phyloP scores from a whole-genome alignment of 2,797 vertebrate species.

The Sebastolobus alascanus region DNA sequence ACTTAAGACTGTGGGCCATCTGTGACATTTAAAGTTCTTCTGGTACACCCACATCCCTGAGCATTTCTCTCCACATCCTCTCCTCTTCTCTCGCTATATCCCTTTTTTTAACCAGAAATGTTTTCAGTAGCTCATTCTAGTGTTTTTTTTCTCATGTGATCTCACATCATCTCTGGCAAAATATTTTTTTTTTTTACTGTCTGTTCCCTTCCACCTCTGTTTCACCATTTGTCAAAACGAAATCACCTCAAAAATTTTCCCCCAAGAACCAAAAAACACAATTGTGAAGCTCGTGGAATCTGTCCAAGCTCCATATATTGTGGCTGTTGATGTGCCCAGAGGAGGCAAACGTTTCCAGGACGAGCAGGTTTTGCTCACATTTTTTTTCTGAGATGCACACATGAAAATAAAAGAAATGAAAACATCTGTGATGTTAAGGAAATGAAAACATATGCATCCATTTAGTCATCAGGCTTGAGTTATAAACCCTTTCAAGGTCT shows the following conservation, averaged over 20 bases:
- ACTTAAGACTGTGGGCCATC: constrained; percentile 19
- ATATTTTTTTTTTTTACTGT: neutral
- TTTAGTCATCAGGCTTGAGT: neutral
- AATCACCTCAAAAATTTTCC: neutral
- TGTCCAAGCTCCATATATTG: constrained; percentile 2
- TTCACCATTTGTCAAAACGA: neutral
- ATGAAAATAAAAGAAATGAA: constrained; percentile 5
- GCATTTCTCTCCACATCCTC: constrained; percentile 17
- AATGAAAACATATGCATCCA: neutral
- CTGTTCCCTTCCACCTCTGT: neutral
- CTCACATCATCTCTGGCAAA: neutral
- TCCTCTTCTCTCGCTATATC: neutral
- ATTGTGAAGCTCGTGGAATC: constrained; percentile 1
- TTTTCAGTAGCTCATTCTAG: neutral
- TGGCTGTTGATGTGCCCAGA: neutral
- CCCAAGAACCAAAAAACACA: constrained; percentile 13
- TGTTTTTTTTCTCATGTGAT: constrained; percentile 4
- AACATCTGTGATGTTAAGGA: constrained; percentile 21
- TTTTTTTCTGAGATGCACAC: neutral
- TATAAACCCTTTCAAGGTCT: neutral
- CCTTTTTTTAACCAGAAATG: neutral
- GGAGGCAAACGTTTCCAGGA: constrained; percentile 1
- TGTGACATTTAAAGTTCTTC: constrained; percentile 37
- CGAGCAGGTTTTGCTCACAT: neutral
- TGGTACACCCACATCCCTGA: constrained; percentile 14